These are phyloP conservation scores for Montipora cactus DNA, from an alignment of 64 coral and sea anemone species.

Conservation along the genomic window DNA sequence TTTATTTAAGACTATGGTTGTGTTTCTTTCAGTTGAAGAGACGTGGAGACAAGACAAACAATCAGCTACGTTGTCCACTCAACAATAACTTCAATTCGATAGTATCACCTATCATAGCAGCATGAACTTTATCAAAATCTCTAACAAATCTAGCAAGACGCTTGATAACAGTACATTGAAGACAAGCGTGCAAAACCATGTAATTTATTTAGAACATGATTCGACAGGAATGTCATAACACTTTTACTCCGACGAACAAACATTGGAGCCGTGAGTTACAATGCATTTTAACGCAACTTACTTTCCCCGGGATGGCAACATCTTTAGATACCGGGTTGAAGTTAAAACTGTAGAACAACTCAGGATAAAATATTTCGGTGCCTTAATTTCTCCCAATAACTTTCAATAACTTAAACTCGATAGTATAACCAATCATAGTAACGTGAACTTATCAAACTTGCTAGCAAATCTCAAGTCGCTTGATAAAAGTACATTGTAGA, in stretches of 20 bases:
- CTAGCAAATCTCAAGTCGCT: too few species aligned
- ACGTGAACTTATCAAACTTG: too few species aligned
- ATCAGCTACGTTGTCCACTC: too few species aligned
- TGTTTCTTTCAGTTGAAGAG: too few species aligned
- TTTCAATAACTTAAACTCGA: too few species aligned
- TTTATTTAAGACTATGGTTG: too few species aligned
- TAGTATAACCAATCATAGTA: too few species aligned
- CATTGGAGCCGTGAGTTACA: neutral
- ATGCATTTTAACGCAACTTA: conserved; percentile 16
- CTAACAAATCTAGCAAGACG: conserved; percentile 13
- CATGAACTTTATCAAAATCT: conserved; percentile 25
- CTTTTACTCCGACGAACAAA: conserved; percentile 8
- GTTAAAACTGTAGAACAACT: conserved; percentile 1
- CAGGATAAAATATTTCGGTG: neutral
- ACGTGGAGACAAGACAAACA: too few species aligned
- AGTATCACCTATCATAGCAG: neutral
- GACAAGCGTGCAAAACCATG: neutral
- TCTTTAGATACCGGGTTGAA: conserved; percentile 20
- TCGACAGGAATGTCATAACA: conserved; percentile 1
- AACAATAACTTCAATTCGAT: too few species aligned
- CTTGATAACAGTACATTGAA: conserved; percentile 27
- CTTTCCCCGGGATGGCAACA: conserved; percentile 2
- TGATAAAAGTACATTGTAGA: too few species aligned
- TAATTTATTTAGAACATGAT: neutral
- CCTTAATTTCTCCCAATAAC: neutral